Base-by-base conservation (phyloP, 2,797 vertebrate species). In the Otolemur crassicaudatus region DNA sequence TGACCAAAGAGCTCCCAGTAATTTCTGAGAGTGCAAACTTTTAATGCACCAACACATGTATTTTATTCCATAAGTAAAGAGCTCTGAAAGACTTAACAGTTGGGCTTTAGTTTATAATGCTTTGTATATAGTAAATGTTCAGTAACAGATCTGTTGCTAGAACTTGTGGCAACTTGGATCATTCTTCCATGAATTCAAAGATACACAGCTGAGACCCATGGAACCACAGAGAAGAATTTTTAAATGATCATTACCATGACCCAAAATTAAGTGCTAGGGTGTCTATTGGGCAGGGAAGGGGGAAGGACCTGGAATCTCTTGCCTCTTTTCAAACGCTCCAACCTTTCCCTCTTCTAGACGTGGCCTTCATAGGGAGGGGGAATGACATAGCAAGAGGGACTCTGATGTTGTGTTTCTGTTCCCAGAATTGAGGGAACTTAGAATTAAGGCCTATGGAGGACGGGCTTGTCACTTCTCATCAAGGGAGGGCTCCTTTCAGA, bases 61-160 rank as follows among this genome's bases (percentile, higher is more conserved):
- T 58, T 81, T 83, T 87, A 84, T 87, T 95, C 14, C 40, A 67
- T 43, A 90, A 90, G 29, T 34, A 49, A 58, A 87, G 31, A 60
- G 17, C 16, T 80, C 60, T 82, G 65, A 20, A 87, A 67, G 43
- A 88, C 5, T n/a, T n/a, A 92, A 49, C n/a, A 9, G 11, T 23
- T 58, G 70, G 69, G 3, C 46, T 91, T 76, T 83, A 29, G n/a
- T 90, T 37, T 79, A 34, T 77, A 90, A 69, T 40, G 65, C n/a
- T 49, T 83, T 85, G 40, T 22, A 73, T 10, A 14, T 3, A 63
- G 65, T n/a, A 72, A 95, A 83, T 34, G 25, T 43, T 94, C 63
- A 85, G 23, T 69, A 49, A 65, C 53, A 65, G 29, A 72, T 60
- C n/a, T 13, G 58, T 73, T 91, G 58, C 22, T 40, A 65, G 70